Evolutionary conservation across 2,797 vertebrate species (phyloP), one percentile per base, ranked within the genome.

Genomic region (Paramormyrops hopkinsi): DNA sequence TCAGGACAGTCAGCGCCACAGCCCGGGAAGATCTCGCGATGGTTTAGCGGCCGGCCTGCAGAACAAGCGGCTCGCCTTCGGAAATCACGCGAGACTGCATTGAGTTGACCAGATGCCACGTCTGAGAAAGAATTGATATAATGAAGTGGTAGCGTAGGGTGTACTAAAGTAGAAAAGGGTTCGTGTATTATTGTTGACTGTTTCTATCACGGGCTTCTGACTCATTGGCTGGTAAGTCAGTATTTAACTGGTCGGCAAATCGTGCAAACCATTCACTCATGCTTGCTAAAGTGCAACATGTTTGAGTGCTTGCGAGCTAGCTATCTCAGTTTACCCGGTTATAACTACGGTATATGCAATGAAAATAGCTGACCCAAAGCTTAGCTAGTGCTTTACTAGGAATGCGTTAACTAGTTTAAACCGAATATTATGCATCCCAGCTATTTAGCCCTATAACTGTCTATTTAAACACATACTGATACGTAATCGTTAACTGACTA

Each of bases 91-190:
- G 95, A 94, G 92, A 94, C 33, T 91, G 92, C 19, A 0, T 84
- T 46, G 5, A 90, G 88, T 92, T 92, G 91, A 93, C 91, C 88
- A 65, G 93, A 93, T 92, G 95, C 95, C 95, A 96, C 95, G 95
- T 96, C 94, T 93, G 91, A 90, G 90, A 76, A 88, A 88, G 84
- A 89, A 37, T 29, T 62, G 90, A 46, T 44, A 88, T 85, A 87
- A 59, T 48, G 19, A 90, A 87, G 2, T 89, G 25, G 6, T 90
- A 86, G 22, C 86, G 0, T 53, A 12, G 73, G 88, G 56, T 86
- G 50, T 9, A 87, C 22, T 50, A 90, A 37, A 90, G 41, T 0
- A 62, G 79, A 48, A 53, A 0, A 0, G 0, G 2, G 25, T 59
- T 17, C 0, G 50, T 56, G 41, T 56, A 59, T 25, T 41, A 56